Conservation (phyloP, 1,140 invertebrate genomes). For the Orchesella cincta region DNA sequence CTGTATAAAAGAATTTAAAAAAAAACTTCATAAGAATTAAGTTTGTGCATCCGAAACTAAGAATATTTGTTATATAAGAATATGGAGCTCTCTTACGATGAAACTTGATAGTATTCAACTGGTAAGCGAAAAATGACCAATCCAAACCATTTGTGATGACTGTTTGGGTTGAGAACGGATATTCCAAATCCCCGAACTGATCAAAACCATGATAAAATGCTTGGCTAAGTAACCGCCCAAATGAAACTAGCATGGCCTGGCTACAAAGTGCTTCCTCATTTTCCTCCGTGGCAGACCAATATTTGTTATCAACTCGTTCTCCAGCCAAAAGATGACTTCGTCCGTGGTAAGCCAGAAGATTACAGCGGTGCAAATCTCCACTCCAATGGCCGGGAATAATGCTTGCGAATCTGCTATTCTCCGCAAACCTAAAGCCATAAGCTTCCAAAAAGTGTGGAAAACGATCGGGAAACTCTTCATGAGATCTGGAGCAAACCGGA, state of each 20-base stretch:
- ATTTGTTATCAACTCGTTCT: slow-evolving; percentile 47
- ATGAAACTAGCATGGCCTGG: slow-evolving; percentile 74
- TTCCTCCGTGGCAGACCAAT: slow-evolving; percentile 59
- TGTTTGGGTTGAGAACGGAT: slow-evolving; percentile 82
- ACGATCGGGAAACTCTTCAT: slow-evolving; percentile 60
- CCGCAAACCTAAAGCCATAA: slow-evolving; percentile 59
- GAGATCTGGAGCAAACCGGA: slow-evolving; percentile 58
- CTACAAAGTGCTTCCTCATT: slow-evolving; percentile 66
- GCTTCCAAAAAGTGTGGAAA: slow-evolving; percentile 63
- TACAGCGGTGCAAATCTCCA: slow-evolving; percentile 73
- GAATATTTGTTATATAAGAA: too few relatives aligned
- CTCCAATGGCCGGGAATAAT: slow-evolving; percentile 81
- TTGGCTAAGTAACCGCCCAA: slow-evolving; percentile 75
- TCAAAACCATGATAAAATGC: slow-evolving; percentile 86
- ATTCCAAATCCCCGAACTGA: slow-evolving; percentile 80
- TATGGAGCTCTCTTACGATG: slow-evolving; percentile 63
- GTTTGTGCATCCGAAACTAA: too few relatives aligned
- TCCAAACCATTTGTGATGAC: slow-evolving; percentile 79
- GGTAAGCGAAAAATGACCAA: slow-evolving; percentile 83
- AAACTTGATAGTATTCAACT: slow-evolving; percentile 79
- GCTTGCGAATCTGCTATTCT: slow-evolving; percentile 64
- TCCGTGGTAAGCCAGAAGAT: slow-evolving; percentile 71
- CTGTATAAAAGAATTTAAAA: slow-evolving; percentile 31
- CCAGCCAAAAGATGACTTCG: slow-evolving; percentile 61
- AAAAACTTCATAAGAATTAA: slow-evolving; percentile 15